Percentiles rank a stretch among this genome's conserved stretches.
Conservation (phyloP, 2,797 vertebrate species). For the Denticeps clupeoides region DNA sequence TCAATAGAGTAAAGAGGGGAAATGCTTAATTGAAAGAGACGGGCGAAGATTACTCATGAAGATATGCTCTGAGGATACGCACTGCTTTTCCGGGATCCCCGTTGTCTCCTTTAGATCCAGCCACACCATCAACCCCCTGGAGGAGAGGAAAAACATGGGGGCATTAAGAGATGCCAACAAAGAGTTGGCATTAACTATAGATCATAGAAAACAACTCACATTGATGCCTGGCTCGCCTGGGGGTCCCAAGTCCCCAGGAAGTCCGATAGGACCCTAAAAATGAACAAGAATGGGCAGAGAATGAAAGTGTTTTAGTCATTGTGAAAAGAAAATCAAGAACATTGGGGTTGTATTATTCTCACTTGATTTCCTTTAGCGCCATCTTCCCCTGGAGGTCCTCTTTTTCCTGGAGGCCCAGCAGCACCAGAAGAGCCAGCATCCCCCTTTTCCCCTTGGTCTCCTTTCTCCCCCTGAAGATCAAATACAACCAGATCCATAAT, state of each 20-base stretch:
- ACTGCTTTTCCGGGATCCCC: conserved; percentile 87
- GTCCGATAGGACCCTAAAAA: conserved; percentile 79
- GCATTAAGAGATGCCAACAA: background rate
- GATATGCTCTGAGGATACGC: no score
- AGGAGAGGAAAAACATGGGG: background rate
- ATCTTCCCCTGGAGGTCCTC: conserved; percentile 81
- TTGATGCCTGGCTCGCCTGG: conserved; percentile 86
- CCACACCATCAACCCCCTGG: conserved; percentile 81
- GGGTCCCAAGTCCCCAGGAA: conserved; percentile 88
- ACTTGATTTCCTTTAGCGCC: conserved; percentile 90
- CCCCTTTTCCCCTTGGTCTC: conserved; percentile 90
- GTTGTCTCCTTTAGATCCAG: conserved; percentile 85
- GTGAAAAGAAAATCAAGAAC: background rate
- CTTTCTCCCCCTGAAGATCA: conserved; percentile 73
- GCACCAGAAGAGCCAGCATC: conserved; percentile 81
- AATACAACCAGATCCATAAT: no score
- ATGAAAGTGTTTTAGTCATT: no score
- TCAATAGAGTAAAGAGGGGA: background rate
- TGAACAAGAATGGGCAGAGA: background rate
- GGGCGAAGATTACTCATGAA: no score
- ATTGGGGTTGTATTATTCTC: conserved; percentile 33
- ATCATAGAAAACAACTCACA: conserved; percentile 39
- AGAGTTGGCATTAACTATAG: background rate
- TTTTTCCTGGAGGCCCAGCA: conserved; percentile 80
- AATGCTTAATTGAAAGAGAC: background rate